Evolutionary conservation across 2,888 invertebrate genomes (phyloP).

Genomic region (Diploptera punctata): DNA sequence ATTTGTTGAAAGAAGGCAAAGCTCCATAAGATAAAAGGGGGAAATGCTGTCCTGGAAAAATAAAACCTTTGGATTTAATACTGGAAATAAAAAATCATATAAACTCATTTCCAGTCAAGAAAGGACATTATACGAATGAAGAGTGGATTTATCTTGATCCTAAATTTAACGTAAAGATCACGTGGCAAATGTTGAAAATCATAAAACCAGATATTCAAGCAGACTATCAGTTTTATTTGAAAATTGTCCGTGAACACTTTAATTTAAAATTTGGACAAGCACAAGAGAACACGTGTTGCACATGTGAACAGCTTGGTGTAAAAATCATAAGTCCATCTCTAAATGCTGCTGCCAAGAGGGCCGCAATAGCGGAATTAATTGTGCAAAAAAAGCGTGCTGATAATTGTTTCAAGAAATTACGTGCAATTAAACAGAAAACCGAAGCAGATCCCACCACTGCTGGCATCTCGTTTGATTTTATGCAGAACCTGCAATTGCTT

Average conservation of each 20-base stretch:
- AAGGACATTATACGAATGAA: background rate
- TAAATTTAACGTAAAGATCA: background rate
- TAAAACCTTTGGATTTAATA: background rate
- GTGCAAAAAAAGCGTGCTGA: background rate
- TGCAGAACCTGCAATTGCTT: background rate
- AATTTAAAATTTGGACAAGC: background rate
- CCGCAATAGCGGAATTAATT: background rate
- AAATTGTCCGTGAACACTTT: background rate
- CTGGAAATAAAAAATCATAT: background rate
- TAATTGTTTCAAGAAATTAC: background rate
- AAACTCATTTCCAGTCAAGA: background rate
- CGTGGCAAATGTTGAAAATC: background rate
- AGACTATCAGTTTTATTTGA: background rate
- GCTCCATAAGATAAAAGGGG: too few species aligned
- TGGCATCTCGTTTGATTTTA: background rate
- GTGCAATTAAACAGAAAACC: background rate
- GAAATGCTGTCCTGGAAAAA: background rate
- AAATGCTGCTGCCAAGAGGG: background rate
- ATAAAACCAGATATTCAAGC: background rate
- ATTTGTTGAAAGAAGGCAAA: background rate
- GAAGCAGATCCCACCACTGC: background rate
- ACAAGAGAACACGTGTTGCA: conserved; percentile 1
- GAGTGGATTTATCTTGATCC: background rate
- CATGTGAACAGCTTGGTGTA: background rate
- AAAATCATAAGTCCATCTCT: background rate